Evolutionary conservation across 2,888 invertebrate species (phyloP).

Genomic region (Cheilosia grossa): DNA sequence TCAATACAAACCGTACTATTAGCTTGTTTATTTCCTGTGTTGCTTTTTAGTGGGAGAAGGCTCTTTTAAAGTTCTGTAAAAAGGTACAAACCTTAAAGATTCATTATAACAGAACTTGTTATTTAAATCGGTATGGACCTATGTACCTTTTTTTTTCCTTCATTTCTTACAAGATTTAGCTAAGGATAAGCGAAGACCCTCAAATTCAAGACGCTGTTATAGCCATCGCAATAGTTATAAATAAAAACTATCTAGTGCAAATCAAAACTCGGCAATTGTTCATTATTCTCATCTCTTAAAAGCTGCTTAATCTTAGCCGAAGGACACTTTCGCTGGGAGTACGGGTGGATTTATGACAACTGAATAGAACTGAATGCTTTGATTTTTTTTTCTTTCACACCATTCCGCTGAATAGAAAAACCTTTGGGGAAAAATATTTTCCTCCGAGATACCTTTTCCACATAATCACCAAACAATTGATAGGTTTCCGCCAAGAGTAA

Average conservation of each 20-base stretch:
- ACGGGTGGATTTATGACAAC: slow-evolving; percentile 41
- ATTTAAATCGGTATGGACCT: no score
- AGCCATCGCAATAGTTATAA: not conserved
- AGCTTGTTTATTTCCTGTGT: no score
- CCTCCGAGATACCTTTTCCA: slow-evolving; percentile 32
- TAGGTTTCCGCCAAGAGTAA: slow-evolving; percentile 52
- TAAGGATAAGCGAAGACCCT: no score
- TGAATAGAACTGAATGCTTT: slow-evolving; percentile 59
- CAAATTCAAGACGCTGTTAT: no score
- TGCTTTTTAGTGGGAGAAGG: no score
- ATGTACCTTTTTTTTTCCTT: no score
- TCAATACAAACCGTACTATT: no score
- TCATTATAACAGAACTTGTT: no score
- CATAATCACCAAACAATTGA: slow-evolving; percentile 66
- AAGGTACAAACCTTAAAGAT: no score
- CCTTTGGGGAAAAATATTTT: slow-evolving; percentile 10
- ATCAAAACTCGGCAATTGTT: slow-evolving; percentile 17
- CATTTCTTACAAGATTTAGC: no score
- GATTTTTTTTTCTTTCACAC: slow-evolving; percentile 13
- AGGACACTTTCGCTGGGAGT: not conserved
- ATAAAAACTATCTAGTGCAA: no score
- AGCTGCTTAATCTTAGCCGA: slow-evolving; percentile 10
- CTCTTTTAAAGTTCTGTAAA: no score
- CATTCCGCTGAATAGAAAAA: slow-evolving; percentile 10
- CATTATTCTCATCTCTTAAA: slow-evolving; percentile 40